phyloP scores from a whole-genome alignment of 2,888 invertebrate species.

The Entomobrya proxima region DNA sequence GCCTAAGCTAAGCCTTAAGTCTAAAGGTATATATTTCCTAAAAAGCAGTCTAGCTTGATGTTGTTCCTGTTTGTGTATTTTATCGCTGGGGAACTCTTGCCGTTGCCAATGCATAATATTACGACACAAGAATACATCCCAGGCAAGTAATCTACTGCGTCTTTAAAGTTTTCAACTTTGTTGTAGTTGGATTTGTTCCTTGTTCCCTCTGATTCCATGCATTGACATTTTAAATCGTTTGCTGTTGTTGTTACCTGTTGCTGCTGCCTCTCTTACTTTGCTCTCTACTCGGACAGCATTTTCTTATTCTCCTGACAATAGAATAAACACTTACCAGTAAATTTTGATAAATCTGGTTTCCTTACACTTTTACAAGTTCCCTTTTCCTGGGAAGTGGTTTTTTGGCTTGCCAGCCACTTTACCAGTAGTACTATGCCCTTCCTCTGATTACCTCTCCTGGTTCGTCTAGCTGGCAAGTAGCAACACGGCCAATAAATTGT shows the following conservation, averaged over 20 bases:
- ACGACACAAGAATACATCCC: too few species aligned
- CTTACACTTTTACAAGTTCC: not conserved
- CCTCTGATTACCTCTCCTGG: not conserved
- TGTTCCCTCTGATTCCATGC: too few species aligned
- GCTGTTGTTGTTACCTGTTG: not conserved
- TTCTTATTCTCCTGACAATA: not conserved
- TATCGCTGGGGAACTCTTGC: too few species aligned
- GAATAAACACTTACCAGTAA: not conserved
- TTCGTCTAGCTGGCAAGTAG: not conserved
- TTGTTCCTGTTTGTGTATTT: too few species aligned
- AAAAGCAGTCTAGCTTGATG: too few species aligned
- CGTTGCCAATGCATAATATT: too few species aligned
- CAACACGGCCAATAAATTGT: not conserved
- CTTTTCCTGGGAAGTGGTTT: not conserved
- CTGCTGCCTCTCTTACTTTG: not conserved
- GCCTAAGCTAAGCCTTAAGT: too few species aligned
- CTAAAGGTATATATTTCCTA: too few species aligned
- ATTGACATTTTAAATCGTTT: too few species aligned
- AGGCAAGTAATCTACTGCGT: too few species aligned
- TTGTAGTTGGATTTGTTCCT: too few species aligned
- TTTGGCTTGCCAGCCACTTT: not conserved
- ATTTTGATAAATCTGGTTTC: slow-evolving; percentile 19
- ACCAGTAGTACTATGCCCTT: not conserved
- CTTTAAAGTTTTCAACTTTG: too few species aligned
- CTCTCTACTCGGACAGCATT: not conserved